Evolutionary conservation across 2,113 vertebrate species (phyloP), one percentile per base, ranked within the genome.

Genomic region (Uria lomvia): DNA sequence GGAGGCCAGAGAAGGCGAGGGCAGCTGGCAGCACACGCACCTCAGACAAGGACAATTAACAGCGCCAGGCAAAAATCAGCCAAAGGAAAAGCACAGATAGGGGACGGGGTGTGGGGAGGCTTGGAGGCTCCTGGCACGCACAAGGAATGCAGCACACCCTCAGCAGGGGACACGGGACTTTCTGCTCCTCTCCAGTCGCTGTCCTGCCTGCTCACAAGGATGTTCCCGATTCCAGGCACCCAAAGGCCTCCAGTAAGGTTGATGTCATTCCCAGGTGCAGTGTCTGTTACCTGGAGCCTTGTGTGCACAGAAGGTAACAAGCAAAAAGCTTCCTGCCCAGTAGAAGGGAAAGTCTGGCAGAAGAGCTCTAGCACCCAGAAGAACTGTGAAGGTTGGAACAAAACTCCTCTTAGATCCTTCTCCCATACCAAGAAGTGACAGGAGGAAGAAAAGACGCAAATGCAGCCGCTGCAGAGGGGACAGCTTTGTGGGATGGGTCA

Each of bases 61-160:
- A 68, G 30, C 45, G 50, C 27, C 0, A 2, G 80, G 89, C 38
- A 40, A 42, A 91, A 72, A 47, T 19, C 84, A 89, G 90, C 9
- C 2, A 75, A 71, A 75, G 77, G 70, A 80, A 81, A 80, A 72
- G 70, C 73, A 78, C 60, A 75, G 76, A 63, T 14, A 76, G 22
- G 15, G 56, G 50, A 50, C 9, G 26, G 38, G 71, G n/a, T 22
- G 38, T 24, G 34, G 36, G 65, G 38, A 50, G 21, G 16, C 36
- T 75, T 65, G 82, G 86, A 92, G 92, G 86, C 68, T 95, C 75
- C 67, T 55, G 86, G 91, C 83, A 88, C 47, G 81, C 88, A 59
- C 65, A 78, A 40, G 76, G 86, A 96, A 95, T 70, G 55, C 59
- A 53, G 78, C 72, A 68, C 79, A 93, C 92, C 94, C 75, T 84